phyloP scores from a whole-genome alignment of 2,888 invertebrate genomes.

The Acrocera orbiculus region DNA sequence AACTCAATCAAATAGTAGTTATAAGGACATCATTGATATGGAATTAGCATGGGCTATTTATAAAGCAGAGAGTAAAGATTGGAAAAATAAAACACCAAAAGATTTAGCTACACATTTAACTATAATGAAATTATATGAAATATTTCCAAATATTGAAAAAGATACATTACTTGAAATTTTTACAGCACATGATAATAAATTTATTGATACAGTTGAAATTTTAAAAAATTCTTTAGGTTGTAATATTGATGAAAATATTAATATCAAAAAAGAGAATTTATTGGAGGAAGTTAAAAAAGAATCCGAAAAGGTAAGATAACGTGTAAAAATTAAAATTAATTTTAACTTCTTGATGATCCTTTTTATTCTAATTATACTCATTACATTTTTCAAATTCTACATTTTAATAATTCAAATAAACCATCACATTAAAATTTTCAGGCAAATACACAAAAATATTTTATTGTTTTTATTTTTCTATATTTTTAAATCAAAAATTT shows the following conservation, averaged over 20 bases:
- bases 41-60: slow-evolving; percentile 46
- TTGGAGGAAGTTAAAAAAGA: slow-evolving; percentile 8
- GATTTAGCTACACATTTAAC: slow-evolving; percentile 55
- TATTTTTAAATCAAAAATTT: no score
- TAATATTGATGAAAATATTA: slow-evolving; percentile 7
- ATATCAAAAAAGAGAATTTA: slow-evolving; percentile 4
- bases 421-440: no score
- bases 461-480: no score
- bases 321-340: no score
- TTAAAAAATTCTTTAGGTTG: slow-evolving; percentile 15
- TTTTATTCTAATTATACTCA: no score
- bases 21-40: slow-evolving; percentile 61
- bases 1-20: slow-evolving; percentile 24
- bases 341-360: no score
- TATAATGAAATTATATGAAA: slow-evolving; percentile 47
- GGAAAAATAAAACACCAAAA: slow-evolving; percentile 38
- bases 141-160: slow-evolving; percentile 50
- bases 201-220: slow-evolving; percentile 46
- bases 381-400: no score
- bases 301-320: slow-evolving; percentile 2
- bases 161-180: slow-evolving; percentile 48
- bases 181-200: slow-evolving; percentile 48
- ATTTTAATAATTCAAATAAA: no score
- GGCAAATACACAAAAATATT: no score
- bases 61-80: slow-evolving; percentile 32